Conservation (phyloP, 2,797 vertebrate genomes). For the Oryzias sinensis region DNA sequence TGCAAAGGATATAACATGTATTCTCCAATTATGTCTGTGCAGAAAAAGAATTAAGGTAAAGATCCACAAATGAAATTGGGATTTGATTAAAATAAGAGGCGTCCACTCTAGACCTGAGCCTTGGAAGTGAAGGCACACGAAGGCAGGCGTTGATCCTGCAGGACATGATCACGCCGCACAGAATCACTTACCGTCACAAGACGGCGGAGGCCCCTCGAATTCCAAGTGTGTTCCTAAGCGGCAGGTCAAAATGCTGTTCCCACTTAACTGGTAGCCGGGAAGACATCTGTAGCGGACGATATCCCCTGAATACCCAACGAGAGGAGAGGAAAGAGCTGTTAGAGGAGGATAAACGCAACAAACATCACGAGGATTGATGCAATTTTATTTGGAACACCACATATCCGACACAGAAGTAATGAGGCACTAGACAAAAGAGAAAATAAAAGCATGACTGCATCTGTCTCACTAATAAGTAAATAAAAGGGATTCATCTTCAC, state of each 20-base stretch:
- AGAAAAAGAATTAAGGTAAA: too few species aligned
- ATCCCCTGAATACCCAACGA: conserved; percentile 80
- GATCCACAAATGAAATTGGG: too few species aligned
- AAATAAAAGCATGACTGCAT: conserved; percentile 1
- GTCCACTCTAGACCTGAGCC: background rate
- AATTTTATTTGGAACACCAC: background rate
- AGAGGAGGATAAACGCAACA: conserved; percentile 9
- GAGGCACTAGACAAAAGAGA: conserved; percentile 19
- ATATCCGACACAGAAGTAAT: conserved; percentile 15
- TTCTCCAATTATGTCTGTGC: too few species aligned
- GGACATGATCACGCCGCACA: conserved; percentile 1
- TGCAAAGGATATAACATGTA: too few species aligned
- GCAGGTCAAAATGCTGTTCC: conserved; percentile 92
- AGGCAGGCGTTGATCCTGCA: background rate
- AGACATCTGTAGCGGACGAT: conserved; percentile 93
- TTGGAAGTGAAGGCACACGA: background rate
- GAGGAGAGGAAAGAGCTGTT: conserved; percentile 1
- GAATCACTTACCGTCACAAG: conserved; percentile 89
- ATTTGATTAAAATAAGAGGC: too few species aligned
- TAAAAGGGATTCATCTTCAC: conserved; percentile 35
- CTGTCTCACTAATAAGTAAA: conserved; percentile 1
- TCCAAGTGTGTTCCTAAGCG: conserved; percentile 89
- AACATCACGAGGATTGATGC: background rate
- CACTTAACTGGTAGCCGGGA: conserved; percentile 89
- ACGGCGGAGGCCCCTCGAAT: conserved; percentile 92